Percentiles rank a stretch among this genome's conserved stretches.
phyloP scores from a whole-genome alignment of 2,113 vertebrate genomes.

The Telmatochromis bifrenatus region DNA sequence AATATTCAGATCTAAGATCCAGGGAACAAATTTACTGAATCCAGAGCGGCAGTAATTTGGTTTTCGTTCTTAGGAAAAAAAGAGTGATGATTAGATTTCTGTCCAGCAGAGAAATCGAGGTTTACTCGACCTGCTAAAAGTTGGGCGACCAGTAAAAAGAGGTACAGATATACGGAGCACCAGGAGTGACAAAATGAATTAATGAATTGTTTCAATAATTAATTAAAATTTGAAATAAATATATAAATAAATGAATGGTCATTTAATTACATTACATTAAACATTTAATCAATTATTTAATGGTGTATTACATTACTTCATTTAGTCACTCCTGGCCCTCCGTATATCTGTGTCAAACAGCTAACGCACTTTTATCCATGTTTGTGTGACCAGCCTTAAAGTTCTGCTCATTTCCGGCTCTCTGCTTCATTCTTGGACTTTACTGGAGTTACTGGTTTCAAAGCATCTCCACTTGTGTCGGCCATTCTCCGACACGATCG shows the following conservation, averaged over 20 bases:
- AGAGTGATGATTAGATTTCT: neutral
- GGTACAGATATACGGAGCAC: rapidly evolving
- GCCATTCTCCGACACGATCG: neutral
- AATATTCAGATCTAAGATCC: rapidly evolving
- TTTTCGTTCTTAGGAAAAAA: rapidly evolving
- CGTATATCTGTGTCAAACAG: rapidly evolving
- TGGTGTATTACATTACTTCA: neutral
- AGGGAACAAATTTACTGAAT: rapidly evolving
- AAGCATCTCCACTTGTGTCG: neutral
- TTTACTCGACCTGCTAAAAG: neutral
- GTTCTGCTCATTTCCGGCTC: rapidly evolving
- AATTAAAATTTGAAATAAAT: neutral
- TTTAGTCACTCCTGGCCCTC: neutral
- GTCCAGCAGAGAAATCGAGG: neutral
- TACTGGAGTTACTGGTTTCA: neutral
- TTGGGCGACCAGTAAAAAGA: neutral
- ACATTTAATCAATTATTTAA: neutral
- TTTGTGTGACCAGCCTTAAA: rapidly evolving
- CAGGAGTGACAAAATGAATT: neutral
- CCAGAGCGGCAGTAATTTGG: neutral
- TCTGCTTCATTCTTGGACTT: neutral
- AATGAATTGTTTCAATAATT: neutral
- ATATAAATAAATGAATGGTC: rapidly evolving
- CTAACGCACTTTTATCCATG: neutral
- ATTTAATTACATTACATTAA: neutral